Base-by-base conservation (phyloP, 2,113 vertebrate species). In the Rattus rattus region DNA sequence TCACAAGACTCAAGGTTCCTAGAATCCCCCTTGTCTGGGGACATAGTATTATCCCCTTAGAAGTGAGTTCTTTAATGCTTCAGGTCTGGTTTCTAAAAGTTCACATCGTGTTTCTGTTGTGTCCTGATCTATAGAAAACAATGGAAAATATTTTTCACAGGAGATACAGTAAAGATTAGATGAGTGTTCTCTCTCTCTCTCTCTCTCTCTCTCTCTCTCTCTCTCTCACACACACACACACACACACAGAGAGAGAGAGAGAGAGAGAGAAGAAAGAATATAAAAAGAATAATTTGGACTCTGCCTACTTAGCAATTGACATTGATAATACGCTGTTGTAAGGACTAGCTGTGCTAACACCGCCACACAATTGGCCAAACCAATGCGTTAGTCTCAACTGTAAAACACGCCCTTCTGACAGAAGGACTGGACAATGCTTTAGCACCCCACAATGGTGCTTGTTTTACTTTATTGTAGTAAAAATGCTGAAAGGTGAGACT, bases 401-500 rank as follows among this genome's bases (percentile, higher is more conserved):
- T 63, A 61, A 76, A 80, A 84, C 65, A 80, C n/a, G 75, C 4
- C 56, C 22, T 19, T 17, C 20, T 80, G 56, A 91, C 80, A 94
- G 4, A 2, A 43, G 22, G 59, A 26, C 75, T 5, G 90, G 83
- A 67, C 14, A 69, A 8, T 47, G 36, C 77, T 92, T 79, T 43
- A 88, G 47, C 47, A 63, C 4, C 7, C 28, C 43, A 49, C 26
- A 67, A 84, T 85, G 22, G 13, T 81, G 12, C 14, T 22, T 65
- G 67, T 91, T 88, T 88, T 16, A 93, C 67, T 72, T 84, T 91
- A 52, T 91, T 54, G 33, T 73, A 84, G 88, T 61, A 94, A 95
- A 95, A 33, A 10, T 87, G 54, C 67, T 52, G 47, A 33, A 20
- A 47, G 22, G 33, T 77, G 72, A 92, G 61, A 73, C 52, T 54